Evolutionary conservation across 2,113 vertebrate species (phyloP).

Genomic region (Dromas ardeola): DNA sequence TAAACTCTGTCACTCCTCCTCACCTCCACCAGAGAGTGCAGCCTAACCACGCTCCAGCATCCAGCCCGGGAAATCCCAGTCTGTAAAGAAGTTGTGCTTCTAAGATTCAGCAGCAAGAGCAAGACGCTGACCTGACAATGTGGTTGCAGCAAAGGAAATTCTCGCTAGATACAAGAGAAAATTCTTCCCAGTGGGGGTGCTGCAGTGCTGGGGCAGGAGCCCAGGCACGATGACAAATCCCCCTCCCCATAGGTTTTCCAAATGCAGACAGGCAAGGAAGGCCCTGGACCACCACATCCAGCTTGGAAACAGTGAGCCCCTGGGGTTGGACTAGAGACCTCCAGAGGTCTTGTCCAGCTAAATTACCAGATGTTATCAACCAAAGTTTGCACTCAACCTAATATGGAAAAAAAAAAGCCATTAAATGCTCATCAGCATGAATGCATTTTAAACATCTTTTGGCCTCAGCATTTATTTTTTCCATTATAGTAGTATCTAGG

Average conservation of each 20-base stretch:
- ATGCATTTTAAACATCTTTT: background rate
- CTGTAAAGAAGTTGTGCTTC: background rate
- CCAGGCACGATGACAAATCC: background rate
- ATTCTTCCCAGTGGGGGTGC: background rate
- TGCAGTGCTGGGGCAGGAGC: background rate
- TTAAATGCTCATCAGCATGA: background rate
- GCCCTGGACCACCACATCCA: background rate
- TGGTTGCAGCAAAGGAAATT: background rate
- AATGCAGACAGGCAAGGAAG: background rate
- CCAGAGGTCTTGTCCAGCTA: background rate
- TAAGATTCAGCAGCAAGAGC: background rate
- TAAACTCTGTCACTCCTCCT: background rate
- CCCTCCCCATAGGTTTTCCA: background rate
- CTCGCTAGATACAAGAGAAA: background rate
- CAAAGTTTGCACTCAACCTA: background rate
- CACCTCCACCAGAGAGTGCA: background rate
- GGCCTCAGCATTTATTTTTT: background rate
- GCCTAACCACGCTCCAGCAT: background rate
- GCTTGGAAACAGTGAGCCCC: background rate
- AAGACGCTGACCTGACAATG: background rate
- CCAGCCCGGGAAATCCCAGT: background rate
- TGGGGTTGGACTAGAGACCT: background rate
- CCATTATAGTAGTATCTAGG: background rate
- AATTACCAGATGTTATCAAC: background rate
- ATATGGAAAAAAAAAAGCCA: background rate